Conservation (phyloP, 2,113 vertebrate genomes). For the Rhagologus leucostigma region DNA sequence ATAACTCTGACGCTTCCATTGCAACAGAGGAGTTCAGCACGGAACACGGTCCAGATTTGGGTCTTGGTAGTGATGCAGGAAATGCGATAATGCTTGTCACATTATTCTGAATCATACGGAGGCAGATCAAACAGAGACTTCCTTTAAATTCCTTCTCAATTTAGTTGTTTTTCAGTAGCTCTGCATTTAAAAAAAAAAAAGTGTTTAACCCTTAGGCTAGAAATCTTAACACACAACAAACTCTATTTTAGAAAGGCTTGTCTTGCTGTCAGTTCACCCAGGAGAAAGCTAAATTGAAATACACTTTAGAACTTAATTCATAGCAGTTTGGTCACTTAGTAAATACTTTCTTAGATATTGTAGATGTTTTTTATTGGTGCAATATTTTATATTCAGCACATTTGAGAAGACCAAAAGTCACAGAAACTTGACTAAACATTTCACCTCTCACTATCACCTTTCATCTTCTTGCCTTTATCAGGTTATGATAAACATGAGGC, state of each 20-base stretch:
- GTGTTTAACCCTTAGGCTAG: background rate
- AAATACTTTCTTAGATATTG: background rate
- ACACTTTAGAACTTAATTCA: background rate
- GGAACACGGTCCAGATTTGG: background rate
- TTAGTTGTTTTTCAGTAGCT: background rate
- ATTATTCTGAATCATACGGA: background rate
- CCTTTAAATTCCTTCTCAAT: background rate
- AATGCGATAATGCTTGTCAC: background rate
- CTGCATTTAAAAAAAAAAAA: background rate
- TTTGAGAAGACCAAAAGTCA: background rate
- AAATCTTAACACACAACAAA: background rate
- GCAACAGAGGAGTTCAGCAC: background rate
- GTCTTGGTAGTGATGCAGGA: background rate
- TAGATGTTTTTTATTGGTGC: background rate
- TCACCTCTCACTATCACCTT: background rate
- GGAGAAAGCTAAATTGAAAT: background rate
- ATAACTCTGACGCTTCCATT: background rate
- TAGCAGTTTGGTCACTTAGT: background rate
- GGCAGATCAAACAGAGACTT: background rate
- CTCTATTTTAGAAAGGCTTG: background rate
- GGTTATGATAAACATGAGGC: background rate
- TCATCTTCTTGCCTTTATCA: background rate
- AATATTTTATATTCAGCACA: background rate
- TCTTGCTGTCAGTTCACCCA: background rate
- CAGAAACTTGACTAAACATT: background rate